Base-by-base conservation (phyloP, 2,888 invertebrate genomes). In the Silvanus unidentatus region DNA sequence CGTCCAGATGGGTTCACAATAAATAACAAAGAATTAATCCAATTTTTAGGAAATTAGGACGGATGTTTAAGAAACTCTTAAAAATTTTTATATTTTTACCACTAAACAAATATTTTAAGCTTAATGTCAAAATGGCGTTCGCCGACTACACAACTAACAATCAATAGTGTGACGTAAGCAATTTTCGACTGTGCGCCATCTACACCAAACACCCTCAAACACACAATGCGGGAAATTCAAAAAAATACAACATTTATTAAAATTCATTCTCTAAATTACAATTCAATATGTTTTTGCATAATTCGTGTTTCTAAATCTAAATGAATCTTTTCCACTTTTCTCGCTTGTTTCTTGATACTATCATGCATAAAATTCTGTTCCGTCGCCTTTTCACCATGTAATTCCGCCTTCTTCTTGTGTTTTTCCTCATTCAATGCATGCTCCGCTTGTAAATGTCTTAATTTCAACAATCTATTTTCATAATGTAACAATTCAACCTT, bases 401-500 rank as follows among this genome's bases (percentile, higher is more conserved):
- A 77, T 45, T 58, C 55, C 60, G 80, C 78, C 73, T 82, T 80
- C 55, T 76, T 75, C 50, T 75, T 77, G 61, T 80, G 77, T 57
- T 80, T 81, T 46, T 84, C 83, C 51, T 80, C 76, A 61, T 82
- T 81, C 63, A 88, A 70, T 49, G 86, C 86, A 59, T 86, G 84
- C 68, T 93, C 88, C 0, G 84, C 85, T 69, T 90, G 88, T 56
- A 93, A 73, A 64, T 88, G 84, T 27, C 90, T 80, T 41, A 94
- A 73, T 68, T 95, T 95, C 16, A 88, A 70, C 34, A 95, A 71
- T 8, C 94, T 78, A 39, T 86, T 84, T 73, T 96, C 93, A 69
- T 93, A 95, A 69, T 92, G 91, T 47, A 80, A 75, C 52, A 96
- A 73, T 68, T 96, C 95, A 45, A 84, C 80, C 84, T 86, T 86